Evolutionary conservation across 2,888 invertebrate genomes (phyloP), one percentile per base, ranked within the genome.

Genomic region (Scelioninae gen. 1): DNA sequence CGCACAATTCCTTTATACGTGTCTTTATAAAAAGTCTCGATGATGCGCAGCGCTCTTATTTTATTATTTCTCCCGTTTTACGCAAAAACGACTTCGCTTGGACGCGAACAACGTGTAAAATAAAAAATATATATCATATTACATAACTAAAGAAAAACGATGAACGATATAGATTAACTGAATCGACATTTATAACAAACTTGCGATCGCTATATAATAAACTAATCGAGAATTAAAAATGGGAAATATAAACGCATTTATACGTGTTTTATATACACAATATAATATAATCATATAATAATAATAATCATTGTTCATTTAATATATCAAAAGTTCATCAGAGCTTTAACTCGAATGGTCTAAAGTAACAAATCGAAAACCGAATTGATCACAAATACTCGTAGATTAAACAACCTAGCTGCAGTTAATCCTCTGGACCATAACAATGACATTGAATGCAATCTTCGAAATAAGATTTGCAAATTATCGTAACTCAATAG

Each of bases 341-440:
- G 60, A 72, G 51, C 9, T 49, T 66, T 58, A 68, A 84, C 60
- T 82, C 51, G 10, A 58, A 68, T 38, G 38, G n/a, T 62, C 9
- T 31, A 71, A 68, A 53, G 32, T 84, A 68, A 72, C 40, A 72
- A 74, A 72, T 47, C 76, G 74, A 53, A 63, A 81, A 85, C 85
- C 82, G 66, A 85, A 82, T 77, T 60, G 68, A 85, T 83, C 82
- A 85, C 83, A 84, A 85, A 65, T 78, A 80, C 45, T 69, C 11
- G 60, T 66, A 75, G 49, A 82, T 84, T 74, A 62, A 72, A 55
- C 34, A 65, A 58, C 15, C 6, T 8, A 55, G 29, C 45, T 49
- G 40, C 58, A 58, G 65, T 11, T 15, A 47, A 68, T 56, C 63
- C 56, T 51, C 69, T 40, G 55, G 66, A 40, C 45, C 31, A 49